Percentiles rank a stretch among this genome's conserved stretches.
Conservation (phyloP, 2,797 vertebrate species). For the Chrysocyon brachyurus region DNA sequence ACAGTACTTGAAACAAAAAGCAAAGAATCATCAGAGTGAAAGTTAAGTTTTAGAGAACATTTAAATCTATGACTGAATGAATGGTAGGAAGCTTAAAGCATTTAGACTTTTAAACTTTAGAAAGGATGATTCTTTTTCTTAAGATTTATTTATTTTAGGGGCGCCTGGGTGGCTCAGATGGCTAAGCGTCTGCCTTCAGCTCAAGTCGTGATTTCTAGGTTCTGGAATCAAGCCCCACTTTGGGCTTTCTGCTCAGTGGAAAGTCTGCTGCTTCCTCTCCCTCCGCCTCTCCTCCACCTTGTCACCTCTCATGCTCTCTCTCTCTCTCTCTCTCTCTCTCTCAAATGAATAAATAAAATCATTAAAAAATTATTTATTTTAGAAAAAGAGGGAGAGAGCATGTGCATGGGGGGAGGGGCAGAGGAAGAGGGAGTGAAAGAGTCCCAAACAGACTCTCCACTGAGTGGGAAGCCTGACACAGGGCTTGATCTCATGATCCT, state of each 20-base stretch:
- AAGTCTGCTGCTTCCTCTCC: too few species aligned
- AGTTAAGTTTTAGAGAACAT: neutral
- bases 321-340: too few species aligned
- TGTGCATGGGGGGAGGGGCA: neutral
- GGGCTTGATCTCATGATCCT: neutral
- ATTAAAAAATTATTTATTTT: neutral
- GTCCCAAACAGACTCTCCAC: neutral
- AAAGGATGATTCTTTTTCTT: neutral
- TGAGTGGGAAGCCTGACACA: neutral
- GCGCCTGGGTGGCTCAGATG: too few species aligned
- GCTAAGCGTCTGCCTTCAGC: too few species aligned
- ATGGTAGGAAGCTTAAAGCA: neutral
- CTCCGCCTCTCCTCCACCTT: too few species aligned
- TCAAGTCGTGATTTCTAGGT: too few species aligned
- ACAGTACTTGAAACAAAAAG: neutral
- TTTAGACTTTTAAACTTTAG: neutral
- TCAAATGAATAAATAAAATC: too few species aligned
- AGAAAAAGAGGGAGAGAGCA: neutral
- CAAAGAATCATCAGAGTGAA: neutral
- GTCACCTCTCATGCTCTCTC: too few species aligned
- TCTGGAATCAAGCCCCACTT: too few species aligned
- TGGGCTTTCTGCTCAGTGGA: too few species aligned
- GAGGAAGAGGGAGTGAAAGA: neutral
- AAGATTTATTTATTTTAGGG: neutral
- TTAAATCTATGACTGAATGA: neutral